Conservation (phyloP, 2,113 vertebrate genomes). For the Hippocampus guttulatus region DNA sequence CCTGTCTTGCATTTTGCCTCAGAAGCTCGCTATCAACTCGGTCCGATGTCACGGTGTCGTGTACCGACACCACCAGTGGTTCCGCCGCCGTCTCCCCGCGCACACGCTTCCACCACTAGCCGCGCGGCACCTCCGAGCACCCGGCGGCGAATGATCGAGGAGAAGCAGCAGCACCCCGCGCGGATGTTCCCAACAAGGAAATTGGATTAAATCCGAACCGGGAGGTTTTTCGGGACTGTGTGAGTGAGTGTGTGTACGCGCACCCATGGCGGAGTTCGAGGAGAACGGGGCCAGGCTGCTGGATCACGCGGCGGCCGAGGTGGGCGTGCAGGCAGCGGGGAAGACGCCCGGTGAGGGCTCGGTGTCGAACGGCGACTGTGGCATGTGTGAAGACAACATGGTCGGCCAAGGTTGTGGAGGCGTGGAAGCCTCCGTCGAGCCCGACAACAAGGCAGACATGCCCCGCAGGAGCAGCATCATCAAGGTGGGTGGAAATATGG, state of each 20-base stretch:
- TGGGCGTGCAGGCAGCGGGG: conserved; percentile 64
- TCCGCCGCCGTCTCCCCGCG: conserved; percentile 8
- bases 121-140: conserved; percentile 28
- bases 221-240: conserved; percentile 19
- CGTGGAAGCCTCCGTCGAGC: conserved; percentile 59
- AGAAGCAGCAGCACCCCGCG: conserved; percentile 12
- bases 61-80: conserved; percentile 1
- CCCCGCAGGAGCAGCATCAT: conserved; percentile 95
- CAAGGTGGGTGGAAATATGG: conserved; percentile 77
- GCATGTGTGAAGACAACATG: conserved; percentile 74
- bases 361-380: conserved; percentile 82
- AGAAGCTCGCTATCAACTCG: not conserved
- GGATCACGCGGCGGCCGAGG: conserved; percentile 41
- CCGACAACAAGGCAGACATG: conserved; percentile 80
- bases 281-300: conserved; percentile 60
- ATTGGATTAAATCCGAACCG: conserved; percentile 40
- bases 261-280: conserved; percentile 73
- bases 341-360: conserved; percentile 70
- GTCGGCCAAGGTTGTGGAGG: conserved; percentile 69
- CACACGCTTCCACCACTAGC: conserved; percentile 10
- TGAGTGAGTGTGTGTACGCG: conserved; percentile 30
- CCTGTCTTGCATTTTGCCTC: not conserved
- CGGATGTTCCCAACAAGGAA: conserved; percentile 35
- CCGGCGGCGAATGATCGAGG: conserved; percentile 30
- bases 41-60: not conserved